Percentiles rank a stretch among this genome's conserved stretches.
These are phyloP conservation scores for Apamea sordens DNA, from an alignment of 2,888 invertebrate species.

Conservation along the genomic window DNA sequence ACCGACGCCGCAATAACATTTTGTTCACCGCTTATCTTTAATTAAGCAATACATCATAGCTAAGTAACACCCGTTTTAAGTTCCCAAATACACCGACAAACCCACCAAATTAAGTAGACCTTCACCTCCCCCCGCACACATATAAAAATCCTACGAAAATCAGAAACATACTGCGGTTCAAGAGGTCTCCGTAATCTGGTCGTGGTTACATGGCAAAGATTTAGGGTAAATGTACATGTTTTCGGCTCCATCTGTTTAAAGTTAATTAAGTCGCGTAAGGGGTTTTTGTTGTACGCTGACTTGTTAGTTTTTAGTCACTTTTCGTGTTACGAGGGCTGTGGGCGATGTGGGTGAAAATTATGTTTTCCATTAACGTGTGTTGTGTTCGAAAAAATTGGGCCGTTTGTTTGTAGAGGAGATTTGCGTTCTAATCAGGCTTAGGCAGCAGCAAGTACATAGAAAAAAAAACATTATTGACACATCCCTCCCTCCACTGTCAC, in stretches of 20 bases:
- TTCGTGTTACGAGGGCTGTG: constrained; percentile 39
- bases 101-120: constrained; percentile 40
- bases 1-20: constrained; percentile 39
- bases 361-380: constrained; percentile 36
- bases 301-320: constrained; percentile 63
- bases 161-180: constrained; percentile 5
- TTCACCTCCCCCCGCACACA: constrained; percentile 1
- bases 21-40: constrained; percentile 66
- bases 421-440: background rate
- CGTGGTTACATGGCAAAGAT: constrained; percentile 58
- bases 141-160: constrained; percentile 10
- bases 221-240: constrained; percentile 63
- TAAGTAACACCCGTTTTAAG: constrained; percentile 70
- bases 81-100: constrained; percentile 59
- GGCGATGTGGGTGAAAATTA: constrained; percentile 33
- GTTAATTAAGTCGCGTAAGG: constrained; percentile 68
- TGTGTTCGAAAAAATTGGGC: constrained; percentile 20
- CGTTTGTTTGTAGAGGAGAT: background rate
- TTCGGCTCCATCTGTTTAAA: constrained; percentile 66
- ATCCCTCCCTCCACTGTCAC: no score
- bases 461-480: background rate
- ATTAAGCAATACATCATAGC: constrained; percentile 76
- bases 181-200: constrained; percentile 45
- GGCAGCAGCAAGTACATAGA: background rate
- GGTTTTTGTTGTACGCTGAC: constrained; percentile 65